Base-by-base conservation (phyloP, 2,113 vertebrate species). In the Grantiella picta region DNA sequence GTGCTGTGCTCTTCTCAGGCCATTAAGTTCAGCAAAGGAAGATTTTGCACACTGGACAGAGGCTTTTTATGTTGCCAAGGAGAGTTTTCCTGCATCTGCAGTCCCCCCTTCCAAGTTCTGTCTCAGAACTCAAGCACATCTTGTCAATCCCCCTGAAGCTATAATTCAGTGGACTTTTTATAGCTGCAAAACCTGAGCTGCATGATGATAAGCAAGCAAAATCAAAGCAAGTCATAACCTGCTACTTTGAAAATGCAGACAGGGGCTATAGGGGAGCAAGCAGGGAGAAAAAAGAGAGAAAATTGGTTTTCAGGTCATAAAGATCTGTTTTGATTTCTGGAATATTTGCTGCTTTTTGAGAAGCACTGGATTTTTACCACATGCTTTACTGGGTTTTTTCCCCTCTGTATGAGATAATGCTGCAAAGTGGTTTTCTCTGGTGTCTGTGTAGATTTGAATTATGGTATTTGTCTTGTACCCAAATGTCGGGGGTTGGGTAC, bases 151-250 rank as follows among this genome's bases (percentile, higher is more conserved):
- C 90, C 90, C 90, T 86, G 75, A 89, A 92, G 82, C 71, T 61
- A 9, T 79, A 73, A 85, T 91, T 84, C 68, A 66, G 50, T 71
- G 42, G 36, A 86, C 69, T 90, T 96, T 88, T 94, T 77, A 80
- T 53, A 68, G 78, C 75, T 95, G 45, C 77, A 80, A 91, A 94
- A 91, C 89, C 87, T 92, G 92, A 95, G 76, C 91, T 90, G 82
- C 84, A 92, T 95, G 65, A 69, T 71, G 82, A 96, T 92, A 81
- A 94, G 69, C 27, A 72, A 76, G 78, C n/a, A 63, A 91, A 94
- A 93, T 78, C 90, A 93, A 94, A 91, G 82, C 44, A 68, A 91
- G 77, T 45, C 7, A 1, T 90, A 95, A 86, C 53, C 71, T 68
- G 35, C 61, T 70, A n/a, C 88, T 95, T 82, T 64, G 72, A 90